Conservation (phyloP, 2,113 vertebrate genomes). For the Prolemur simus region DNA sequence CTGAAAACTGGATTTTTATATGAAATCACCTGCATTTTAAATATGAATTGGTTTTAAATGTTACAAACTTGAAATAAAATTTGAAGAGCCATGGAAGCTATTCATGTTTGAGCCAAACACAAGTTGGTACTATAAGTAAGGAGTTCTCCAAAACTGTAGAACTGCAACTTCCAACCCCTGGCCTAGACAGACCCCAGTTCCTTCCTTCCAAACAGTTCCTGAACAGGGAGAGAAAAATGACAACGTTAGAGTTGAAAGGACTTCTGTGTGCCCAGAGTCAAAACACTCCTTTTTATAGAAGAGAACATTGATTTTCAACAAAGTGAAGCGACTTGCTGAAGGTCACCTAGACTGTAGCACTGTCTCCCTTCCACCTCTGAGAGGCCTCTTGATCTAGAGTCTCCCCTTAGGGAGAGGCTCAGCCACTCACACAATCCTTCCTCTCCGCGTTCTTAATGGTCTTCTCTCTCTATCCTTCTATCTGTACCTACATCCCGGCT, state of each 20-base stretch:
- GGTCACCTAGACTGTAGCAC: not conserved
- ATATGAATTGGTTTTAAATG: not conserved
- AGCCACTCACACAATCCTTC: not conserved
- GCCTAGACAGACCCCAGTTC: not conserved
- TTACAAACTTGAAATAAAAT: not conserved
- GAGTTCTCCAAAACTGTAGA: not conserved
- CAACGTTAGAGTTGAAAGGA: not conserved
- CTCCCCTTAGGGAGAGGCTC: fast-evolving
- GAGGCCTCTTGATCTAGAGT: not conserved
- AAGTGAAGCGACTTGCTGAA: not conserved
- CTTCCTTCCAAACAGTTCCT: not conserved
- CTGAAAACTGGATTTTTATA: not conserved
- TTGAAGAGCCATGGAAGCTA: not conserved
- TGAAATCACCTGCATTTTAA: not conserved
- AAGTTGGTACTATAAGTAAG: not conserved
- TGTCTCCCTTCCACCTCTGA: fast-evolving
- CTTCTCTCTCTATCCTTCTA: not conserved
- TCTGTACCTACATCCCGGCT: not conserved
- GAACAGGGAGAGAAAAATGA: not conserved
- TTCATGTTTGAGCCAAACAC: not conserved
- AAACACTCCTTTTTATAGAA: not conserved
- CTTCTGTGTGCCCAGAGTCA: not conserved
- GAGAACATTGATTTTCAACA: not conserved
- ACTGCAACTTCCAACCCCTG: not conserved
- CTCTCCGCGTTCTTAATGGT: not conserved